Percentiles rank a stretch among this genome's conserved stretches.
Conservation (phyloP, 1,140 invertebrate genomes). For the Musca vetustissima region DNA sequence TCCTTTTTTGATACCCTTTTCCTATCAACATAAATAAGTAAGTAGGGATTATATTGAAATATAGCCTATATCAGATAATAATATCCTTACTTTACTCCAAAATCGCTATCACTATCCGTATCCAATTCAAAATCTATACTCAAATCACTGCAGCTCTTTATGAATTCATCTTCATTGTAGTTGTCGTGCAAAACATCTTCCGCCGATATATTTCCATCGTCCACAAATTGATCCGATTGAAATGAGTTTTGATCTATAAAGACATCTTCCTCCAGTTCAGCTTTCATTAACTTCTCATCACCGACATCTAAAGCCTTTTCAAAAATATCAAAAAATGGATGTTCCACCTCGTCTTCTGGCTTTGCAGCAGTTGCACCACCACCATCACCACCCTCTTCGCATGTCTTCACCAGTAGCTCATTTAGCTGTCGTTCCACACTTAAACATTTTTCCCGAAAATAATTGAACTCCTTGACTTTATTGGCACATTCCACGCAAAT, state of each 20-base stretch:
- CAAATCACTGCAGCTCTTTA: slow-evolving; percentile 3
- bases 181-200: not conserved
- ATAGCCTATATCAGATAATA: not conserved
- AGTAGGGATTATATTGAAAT: not conserved
- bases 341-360: not conserved
- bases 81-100: not conserved
- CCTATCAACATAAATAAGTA: not conserved
- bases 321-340: not conserved
- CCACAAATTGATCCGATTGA: not conserved
- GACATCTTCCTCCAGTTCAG: not conserved
- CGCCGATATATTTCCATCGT: not conserved
- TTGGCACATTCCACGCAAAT: not conserved
- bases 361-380: not conserved
- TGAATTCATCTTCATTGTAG: not conserved
- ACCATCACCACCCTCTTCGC: not conserved
- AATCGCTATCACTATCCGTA: not conserved
- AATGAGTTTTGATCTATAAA: slow-evolving; percentile 10
- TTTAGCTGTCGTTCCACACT: slow-evolving; percentile 2
- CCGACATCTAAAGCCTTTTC: not conserved
- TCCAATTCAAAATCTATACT: slow-evolving; percentile 10
- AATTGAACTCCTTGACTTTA: slow-evolving; percentile 3
- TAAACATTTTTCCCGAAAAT: not conserved
- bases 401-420: not conserved
- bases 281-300: not conserved
- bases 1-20: not conserved